These are phyloP conservation scores for Neolamprologus kungweensis DNA, from an alignment of 2,113 vertebrate genomes.

Conservation along the genomic window DNA sequence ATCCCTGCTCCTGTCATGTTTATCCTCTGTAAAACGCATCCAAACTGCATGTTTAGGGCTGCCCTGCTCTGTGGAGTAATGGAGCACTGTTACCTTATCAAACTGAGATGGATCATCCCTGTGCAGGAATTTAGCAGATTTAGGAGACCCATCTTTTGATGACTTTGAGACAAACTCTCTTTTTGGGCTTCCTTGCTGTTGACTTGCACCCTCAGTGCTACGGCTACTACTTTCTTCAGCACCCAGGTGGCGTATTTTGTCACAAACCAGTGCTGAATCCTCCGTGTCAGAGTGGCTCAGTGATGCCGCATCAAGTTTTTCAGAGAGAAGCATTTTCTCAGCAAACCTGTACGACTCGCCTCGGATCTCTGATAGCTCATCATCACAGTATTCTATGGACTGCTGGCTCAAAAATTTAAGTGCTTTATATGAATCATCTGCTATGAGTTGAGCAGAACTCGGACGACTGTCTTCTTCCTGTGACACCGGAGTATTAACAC, in stretches of 20 bases:
- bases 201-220: slow-evolving; percentile 73
- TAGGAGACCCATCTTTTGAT: slow-evolving; percentile 88
- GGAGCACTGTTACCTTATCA: slow-evolving; percentile 96
- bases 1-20: slow-evolving; percentile 91
- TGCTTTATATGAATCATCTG: slow-evolving; percentile 96
- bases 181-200: slow-evolving; percentile 68
- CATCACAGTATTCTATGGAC: slow-evolving; percentile 96
- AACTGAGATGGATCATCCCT: slow-evolving; percentile 82
- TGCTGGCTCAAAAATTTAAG: slow-evolving; percentile 94
- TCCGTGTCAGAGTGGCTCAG: slow-evolving; percentile 87
- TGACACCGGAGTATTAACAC: slow-evolving; percentile 92
- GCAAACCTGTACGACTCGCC: slow-evolving; percentile 98
- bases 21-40: slow-evolving; percentile 97
- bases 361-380: slow-evolving; percentile 94
- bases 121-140: slow-evolving; percentile 78
- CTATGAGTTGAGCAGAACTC: slow-evolving; percentile 91
- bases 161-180: slow-evolving; percentile 86
- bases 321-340: slow-evolving; percentile 99
- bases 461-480: slow-evolving; percentile 98
- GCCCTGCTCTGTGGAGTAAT: slow-evolving; percentile 90
- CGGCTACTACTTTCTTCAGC: slow-evolving; percentile 77
- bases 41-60: slow-evolving; percentile 93
- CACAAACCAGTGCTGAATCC: slow-evolving; percentile 74
- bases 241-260: slow-evolving; percentile 73
- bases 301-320: slow-evolving; percentile 79